These are phyloP conservation scores for Gymnosoma rotundatum DNA, from an alignment of 2,888 invertebrate species.

Conservation along the genomic window DNA sequence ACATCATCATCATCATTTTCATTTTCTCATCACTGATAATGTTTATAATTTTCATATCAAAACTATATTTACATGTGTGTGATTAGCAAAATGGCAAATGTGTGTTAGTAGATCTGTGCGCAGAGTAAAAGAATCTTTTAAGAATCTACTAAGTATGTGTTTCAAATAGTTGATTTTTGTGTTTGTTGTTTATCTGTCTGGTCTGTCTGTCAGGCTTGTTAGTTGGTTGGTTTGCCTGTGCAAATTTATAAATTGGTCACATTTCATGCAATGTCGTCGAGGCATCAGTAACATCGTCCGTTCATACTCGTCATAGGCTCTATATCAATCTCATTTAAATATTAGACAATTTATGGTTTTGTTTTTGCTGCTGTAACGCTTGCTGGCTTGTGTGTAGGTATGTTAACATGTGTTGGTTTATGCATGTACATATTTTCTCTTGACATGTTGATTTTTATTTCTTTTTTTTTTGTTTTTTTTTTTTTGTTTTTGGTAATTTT, in stretches of 20 bases:
- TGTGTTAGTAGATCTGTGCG: background rate
- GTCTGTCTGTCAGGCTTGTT: background rate
- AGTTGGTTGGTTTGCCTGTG: slow-evolving; percentile 13
- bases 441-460: slow-evolving; percentile 19
- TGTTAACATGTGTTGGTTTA: background rate
- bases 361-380: background rate
- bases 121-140: background rate
- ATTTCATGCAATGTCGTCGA: slow-evolving; percentile 51
- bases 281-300: slow-evolving; percentile 34
- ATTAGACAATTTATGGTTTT: slow-evolving; percentile 15
- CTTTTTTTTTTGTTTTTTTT: too few species aligned
- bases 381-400: background rate
- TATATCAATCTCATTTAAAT: slow-evolving; percentile 52
- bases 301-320: slow-evolving; percentile 42
- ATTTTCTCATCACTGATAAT: slow-evolving; percentile 13
- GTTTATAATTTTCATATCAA: slow-evolving; percentile 40
- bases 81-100: background rate
- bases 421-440: slow-evolving; percentile 34
- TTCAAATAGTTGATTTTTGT: slow-evolving; percentile 14
- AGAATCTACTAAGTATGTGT: background rate
- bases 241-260: slow-evolving; percentile 63
- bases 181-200: background rate
- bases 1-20: slow-evolving; percentile 11
- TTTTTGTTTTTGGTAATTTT: too few species aligned
- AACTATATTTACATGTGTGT: slow-evolving; percentile 11